A percentile compares a stretch with the other conserved stretches of the same genome.
phyloP scores from a whole-genome alignment of 2,113 vertebrate species.

The Upupa epops region DNA sequence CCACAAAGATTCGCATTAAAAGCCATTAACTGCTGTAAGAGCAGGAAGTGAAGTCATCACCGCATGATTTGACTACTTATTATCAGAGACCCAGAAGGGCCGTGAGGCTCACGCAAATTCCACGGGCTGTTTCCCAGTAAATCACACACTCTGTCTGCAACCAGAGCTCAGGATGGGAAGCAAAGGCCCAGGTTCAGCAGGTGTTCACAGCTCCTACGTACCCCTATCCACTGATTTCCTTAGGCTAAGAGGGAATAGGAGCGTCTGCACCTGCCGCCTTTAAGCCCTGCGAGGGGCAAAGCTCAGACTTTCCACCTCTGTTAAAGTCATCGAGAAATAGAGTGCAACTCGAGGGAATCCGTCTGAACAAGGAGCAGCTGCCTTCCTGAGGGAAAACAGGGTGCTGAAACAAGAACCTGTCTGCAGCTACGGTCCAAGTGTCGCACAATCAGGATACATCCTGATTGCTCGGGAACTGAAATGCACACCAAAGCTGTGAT shows the following conservation, averaged over 20 bases:
- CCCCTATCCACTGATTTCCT: neutral
- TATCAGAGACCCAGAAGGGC: neutral
- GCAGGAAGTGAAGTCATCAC: conserved; percentile 39
- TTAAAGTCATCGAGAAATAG: neutral
- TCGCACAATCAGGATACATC: neutral
- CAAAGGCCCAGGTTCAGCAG: neutral
- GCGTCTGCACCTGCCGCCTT: neutral
- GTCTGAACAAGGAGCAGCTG: neutral
- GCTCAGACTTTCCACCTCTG: neutral
- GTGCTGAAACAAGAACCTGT: neutral
- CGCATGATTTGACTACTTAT: neutral
- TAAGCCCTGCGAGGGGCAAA: neutral
- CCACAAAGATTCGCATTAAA: conserved; percentile 23
- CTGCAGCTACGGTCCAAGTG: neutral
- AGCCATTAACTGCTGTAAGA: conserved; percentile 6
- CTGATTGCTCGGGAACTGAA: neutral
- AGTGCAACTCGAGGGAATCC: neutral
- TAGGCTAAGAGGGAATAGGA: neutral
- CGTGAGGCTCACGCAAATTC: neutral
- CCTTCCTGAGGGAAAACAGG: neutral
- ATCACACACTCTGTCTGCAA: neutral
- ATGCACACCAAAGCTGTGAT: neutral
- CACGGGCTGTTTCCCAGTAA: conserved; percentile 13
- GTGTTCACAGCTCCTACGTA: neutral
- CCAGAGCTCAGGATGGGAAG: neutral